Conservation (phyloP, 2,888 invertebrate species). For the Scaptomyza parva region DNA sequence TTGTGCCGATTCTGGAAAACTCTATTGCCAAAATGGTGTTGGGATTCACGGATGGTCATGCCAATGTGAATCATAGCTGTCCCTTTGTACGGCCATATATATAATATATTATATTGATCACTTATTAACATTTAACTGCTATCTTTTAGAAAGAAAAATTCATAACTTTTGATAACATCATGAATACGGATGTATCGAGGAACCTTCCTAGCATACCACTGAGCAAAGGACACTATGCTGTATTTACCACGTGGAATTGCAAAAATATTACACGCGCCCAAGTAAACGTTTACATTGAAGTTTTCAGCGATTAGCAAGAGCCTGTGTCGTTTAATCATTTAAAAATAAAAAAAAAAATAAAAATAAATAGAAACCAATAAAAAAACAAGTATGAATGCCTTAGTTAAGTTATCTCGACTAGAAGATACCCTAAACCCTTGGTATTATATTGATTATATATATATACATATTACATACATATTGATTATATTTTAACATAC, state of each 20-base stretch:
- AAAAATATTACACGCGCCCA: slow-evolving; percentile 14
- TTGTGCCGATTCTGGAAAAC: slow-evolving; percentile 30
- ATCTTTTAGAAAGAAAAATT: slow-evolving; percentile 15
- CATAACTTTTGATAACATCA: slow-evolving; percentile 11
- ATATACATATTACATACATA: too few species aligned
- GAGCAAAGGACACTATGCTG: slow-evolving; percentile 28
- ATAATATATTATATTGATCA: background rate
- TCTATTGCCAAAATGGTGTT: slow-evolving; percentile 34
- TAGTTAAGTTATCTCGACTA: too few species aligned
- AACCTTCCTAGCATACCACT: slow-evolving; percentile 20
- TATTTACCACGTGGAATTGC: slow-evolving; percentile 11
- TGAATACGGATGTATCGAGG: slow-evolving; percentile 16
- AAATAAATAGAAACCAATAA: background rate
- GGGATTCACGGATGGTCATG: slow-evolving; percentile 13
- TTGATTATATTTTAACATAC: too few species aligned
- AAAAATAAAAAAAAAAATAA: background rate
- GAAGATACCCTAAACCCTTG: too few species aligned
- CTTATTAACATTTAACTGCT: background rate
- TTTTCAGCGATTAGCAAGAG: slow-evolving; percentile 1
- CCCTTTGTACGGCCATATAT: slow-evolving; percentile 29
- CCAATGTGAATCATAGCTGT: slow-evolving; percentile 39
- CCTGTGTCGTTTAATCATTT: background rate
- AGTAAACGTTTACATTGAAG: slow-evolving; percentile 26
- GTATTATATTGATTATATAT: too few species aligned
- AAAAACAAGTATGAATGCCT: too few species aligned